Evolutionary conservation across 2,888 invertebrate genomes (phyloP), one percentile per base, ranked within the genome.

Genomic region (Carpatolechia fugitivella): DNA sequence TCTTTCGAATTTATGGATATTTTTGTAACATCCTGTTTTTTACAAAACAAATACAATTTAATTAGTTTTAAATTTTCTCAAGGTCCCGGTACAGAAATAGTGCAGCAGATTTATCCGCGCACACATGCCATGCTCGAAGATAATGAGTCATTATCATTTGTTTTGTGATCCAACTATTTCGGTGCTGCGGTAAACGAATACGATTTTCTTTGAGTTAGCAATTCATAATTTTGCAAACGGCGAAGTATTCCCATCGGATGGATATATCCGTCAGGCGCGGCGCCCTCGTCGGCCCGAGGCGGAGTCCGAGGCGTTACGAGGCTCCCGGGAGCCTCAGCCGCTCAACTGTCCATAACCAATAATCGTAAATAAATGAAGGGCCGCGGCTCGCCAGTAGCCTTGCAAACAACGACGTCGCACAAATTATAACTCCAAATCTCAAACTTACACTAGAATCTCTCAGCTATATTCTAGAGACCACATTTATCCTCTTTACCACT

Each of bases 281-380:
- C 78, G 78, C 80, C 85, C 85, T 86, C 80, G 78, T 66, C 66
- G 65, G 64, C 65, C 71, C 74, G 60, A 58, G 64, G 75, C 65
- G 77, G n/a, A 81, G 88, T 86, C 86, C 86, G 81, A 82, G 79
- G 74, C 78, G 80, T 89, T 89, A 90, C 86, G 90, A 89, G 81
- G 69, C 90, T 82, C 87, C 58, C 77, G 89, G 88, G 89, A 90
- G 71, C 69, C 61, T 36, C 65, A 69, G 77, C 75, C 80, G 83
- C 82, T 86, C 86, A 83, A 82, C 82, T 85, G 80, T 84, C 88
- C 80, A 88, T 90, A 88, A 89, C 87, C 90, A 88, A 90, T 89
- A 89, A 90, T 78, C 89, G 86, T 90, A 89, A 90, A 89, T 90
- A 88, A 88, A 82, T 80, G 69, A 73, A 68, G 69, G 60, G 63